A percentile compares a stretch with the other conserved stretches of the same genome.
phyloP scores from a whole-genome alignment of 2,888 invertebrate genomes.

The Eilema sororculum region DNA sequence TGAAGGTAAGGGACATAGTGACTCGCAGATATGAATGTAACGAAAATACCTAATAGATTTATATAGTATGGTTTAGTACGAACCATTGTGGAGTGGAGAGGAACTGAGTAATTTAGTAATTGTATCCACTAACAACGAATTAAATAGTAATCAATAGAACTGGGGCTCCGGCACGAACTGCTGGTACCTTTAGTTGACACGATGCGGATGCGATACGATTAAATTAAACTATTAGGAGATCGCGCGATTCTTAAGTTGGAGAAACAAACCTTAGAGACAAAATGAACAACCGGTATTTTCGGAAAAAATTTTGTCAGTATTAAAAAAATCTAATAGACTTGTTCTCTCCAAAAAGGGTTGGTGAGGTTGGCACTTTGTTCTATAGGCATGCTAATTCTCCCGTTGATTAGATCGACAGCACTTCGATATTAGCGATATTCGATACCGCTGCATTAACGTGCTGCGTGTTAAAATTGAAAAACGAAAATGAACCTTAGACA shows the following conservation, averaged over 20 bases:
- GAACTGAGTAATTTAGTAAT: conserved; percentile 85
- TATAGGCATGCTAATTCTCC: too few relatives aligned
- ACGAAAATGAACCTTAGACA: too few relatives aligned
- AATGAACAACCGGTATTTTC: too few relatives aligned
- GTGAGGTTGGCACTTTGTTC: too few relatives aligned
- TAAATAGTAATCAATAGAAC: conserved; percentile 85
- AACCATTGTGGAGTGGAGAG: conserved; percentile 64
- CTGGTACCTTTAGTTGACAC: conserved; percentile 45
- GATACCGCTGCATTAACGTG: neutral
- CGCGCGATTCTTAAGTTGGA: too few relatives aligned
- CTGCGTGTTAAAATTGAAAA: neutral
- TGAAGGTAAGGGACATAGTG: neutral
- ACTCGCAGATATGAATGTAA: conserved; percentile 17
- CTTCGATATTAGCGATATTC: too few relatives aligned
- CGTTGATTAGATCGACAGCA: neutral
- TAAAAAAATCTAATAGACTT: too few relatives aligned
- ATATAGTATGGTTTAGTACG: conserved; percentile 50
- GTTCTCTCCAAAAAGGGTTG: too few relatives aligned
- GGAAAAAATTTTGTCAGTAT: too few relatives aligned
- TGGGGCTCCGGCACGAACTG: conserved; percentile 67
- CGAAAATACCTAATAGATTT: conserved; percentile 53
- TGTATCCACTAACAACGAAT: conserved; percentile 84
- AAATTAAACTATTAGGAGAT: neutral
- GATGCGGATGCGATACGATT: conserved; percentile 57
- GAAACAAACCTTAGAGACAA: too few relatives aligned